Evolutionary conservation across 2,888 invertebrate species (phyloP).

Genomic region (Drosophila lacicola): DNA sequence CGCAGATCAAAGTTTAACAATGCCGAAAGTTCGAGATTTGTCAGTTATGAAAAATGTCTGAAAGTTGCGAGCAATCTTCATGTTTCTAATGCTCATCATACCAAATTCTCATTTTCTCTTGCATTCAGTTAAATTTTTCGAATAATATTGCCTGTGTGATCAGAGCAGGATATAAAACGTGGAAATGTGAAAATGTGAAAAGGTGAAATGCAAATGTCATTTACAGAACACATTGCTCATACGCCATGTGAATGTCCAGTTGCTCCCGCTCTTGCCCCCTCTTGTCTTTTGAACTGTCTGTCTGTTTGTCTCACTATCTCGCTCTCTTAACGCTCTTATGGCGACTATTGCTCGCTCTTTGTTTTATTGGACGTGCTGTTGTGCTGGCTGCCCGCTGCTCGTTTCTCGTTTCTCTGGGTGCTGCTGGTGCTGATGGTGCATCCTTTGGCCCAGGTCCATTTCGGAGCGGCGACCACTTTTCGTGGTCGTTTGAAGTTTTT

Average conservation of each 20-base stretch:
- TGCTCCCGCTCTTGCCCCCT: constrained; percentile 14
- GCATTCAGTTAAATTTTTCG: not conserved
- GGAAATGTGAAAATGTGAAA: constrained; percentile 28
- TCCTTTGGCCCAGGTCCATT: constrained; percentile 46
- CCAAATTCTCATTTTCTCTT: not conserved
- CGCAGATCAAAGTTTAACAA: too few species aligned
- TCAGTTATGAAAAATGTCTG: too few species aligned
- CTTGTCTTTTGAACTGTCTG: not conserved
- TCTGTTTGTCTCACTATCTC: not conserved
- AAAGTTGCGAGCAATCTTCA: too few species aligned
- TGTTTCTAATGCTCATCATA: not conserved
- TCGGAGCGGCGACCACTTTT: constrained; percentile 62
- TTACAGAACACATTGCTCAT: constrained; percentile 51
- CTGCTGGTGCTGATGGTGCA: constrained; percentile 33
- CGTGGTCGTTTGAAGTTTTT: constrained; percentile 79
- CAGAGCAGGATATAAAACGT: constrained; percentile 23
- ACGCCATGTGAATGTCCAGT: constrained; percentile 50
- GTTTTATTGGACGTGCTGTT: constrained; percentile 34
- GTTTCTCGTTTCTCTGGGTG: constrained; percentile 17
- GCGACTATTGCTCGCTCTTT: constrained; percentile 20
- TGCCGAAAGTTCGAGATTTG: too few species aligned
- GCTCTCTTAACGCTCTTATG: constrained; percentile 10
- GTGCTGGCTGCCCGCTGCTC: constrained; percentile 13
- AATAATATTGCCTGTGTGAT: constrained; percentile 25
- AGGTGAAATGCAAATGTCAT: constrained; percentile 48